phyloP scores from a whole-genome alignment of 2,113 vertebrate genomes.

The Calyptommatus sinebrachiatus region DNA sequence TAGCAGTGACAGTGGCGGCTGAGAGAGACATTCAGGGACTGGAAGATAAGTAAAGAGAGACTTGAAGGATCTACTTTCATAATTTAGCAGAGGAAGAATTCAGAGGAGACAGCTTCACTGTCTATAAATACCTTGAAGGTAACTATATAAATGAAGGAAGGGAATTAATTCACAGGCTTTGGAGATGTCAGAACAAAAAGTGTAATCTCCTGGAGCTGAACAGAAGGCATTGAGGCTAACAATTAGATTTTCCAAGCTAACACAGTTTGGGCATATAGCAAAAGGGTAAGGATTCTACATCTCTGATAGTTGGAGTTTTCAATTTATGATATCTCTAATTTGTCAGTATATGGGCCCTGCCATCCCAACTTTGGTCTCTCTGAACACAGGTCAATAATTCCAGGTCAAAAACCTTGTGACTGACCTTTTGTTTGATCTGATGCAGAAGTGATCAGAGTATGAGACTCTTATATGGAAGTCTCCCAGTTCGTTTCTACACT shows the following conservation, averaged over 20 bases:
- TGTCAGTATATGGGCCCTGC: neutral
- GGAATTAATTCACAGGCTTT: slow-evolving; percentile 58
- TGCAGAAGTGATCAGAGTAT: too few relatives aligned
- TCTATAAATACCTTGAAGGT: slow-evolving; percentile 67
- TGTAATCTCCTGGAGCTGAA: slow-evolving; percentile 38
- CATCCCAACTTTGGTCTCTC: accelerated
- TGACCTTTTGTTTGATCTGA: too few relatives aligned
- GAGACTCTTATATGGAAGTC: too few relatives aligned
- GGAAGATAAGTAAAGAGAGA: slow-evolving; percentile 28
- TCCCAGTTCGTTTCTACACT: too few relatives aligned
- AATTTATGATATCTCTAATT: neutral
- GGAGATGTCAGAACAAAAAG: slow-evolving; percentile 47
- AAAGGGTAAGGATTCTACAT: neutral
- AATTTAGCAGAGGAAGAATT: slow-evolving; percentile 49
- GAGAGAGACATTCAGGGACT: slow-evolving; percentile 14
- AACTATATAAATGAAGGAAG: slow-evolving; percentile 60
- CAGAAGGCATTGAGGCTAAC: slow-evolving; percentile 32
- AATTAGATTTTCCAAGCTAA: slow-evolving; percentile 10
- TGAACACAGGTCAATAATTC: neutral
- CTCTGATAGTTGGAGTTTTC: neutral
- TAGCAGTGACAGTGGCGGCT: neutral
- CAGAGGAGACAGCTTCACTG: slow-evolving; percentile 40
- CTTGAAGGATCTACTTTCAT: slow-evolving; percentile 42
- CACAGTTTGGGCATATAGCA: neutral
- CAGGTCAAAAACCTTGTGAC: neutral